A percentile compares a stretch with the other conserved stretches of the same genome.
Conservation (phyloP, 2,113 vertebrate genomes). For the Pithys albifrons region DNA sequence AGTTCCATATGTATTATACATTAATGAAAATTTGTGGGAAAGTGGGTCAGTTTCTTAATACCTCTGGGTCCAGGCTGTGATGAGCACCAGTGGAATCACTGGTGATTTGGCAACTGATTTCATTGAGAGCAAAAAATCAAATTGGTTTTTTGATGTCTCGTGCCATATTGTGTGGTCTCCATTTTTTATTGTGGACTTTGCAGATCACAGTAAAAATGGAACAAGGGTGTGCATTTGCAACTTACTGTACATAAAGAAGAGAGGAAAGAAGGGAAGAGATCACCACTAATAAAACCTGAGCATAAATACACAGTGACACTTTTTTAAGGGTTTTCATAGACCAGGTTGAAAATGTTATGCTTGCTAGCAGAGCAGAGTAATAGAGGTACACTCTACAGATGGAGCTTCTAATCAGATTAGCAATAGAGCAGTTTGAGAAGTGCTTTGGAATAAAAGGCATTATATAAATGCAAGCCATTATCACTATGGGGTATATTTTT, state of each 20-base stretch:
- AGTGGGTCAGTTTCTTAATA: neutral
- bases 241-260: neutral
- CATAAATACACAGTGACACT: constrained; percentile 5
- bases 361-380: constrained; percentile 41
- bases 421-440: constrained; percentile 69
- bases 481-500: constrained; percentile 72
- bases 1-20: neutral
- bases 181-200: neutral
- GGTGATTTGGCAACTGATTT: constrained; percentile 24
- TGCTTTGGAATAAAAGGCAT: constrained; percentile 67
- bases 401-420: constrained; percentile 70
- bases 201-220: neutral
- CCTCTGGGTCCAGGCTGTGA: neutral
- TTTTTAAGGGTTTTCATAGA: constrained; percentile 30
- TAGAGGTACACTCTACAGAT: constrained; percentile 62
- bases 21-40: neutral
- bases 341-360: constrained; percentile 30
- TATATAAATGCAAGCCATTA: constrained; percentile 71
- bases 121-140: neutral
- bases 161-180: neutral
- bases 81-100: neutral
- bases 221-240: neutral
- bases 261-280: constrained; percentile 1
- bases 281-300: neutral
- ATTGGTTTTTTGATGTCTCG: neutral